A percentile compares a stretch with the other conserved stretches of the same genome.
Conservation (phyloP, 2,888 invertebrate species). For the Tiliacea citrago region DNA sequence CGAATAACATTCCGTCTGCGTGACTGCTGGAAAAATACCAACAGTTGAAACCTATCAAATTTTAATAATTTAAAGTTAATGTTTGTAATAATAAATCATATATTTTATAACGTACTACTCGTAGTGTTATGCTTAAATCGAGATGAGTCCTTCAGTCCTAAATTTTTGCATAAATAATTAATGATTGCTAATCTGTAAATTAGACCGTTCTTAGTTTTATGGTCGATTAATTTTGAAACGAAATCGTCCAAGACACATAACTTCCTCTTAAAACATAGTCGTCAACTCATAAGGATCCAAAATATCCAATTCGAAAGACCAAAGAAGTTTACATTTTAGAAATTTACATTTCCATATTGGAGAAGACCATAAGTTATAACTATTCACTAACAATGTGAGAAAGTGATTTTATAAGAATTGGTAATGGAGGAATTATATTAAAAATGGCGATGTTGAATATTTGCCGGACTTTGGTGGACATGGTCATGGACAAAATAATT, state of each 20-base stretch:
- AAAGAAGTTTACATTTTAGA: conserved; percentile 57
- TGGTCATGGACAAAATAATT: background rate
- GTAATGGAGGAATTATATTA: conserved; percentile 61
- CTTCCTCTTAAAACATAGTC: conserved; percentile 14
- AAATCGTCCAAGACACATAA: background rate
- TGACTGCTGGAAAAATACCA: background rate
- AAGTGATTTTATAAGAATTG: conserved; percentile 68
- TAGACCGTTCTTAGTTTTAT: background rate
- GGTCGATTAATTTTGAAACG: background rate
- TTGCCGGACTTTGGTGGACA: conserved; percentile 15
- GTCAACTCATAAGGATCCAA: conserved; percentile 7
- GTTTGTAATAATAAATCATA: background rate
- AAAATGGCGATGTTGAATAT: conserved; percentile 55
- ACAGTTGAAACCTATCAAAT: background rate
- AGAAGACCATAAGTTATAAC: conserved; percentile 43
- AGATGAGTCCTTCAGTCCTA: no score
- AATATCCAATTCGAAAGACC: conserved; percentile 7
- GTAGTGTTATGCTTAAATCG: background rate
- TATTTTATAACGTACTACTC: background rate
- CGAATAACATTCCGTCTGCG: background rate
- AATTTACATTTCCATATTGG: conserved; percentile 63
- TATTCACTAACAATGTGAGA: conserved; percentile 64
- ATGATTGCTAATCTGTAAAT: conserved; percentile 5
- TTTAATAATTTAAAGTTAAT: background rate
- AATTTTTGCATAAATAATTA: background rate